Base-by-base conservation (phyloP, 2,113 vertebrate species). In the Otus sunia region DNA sequence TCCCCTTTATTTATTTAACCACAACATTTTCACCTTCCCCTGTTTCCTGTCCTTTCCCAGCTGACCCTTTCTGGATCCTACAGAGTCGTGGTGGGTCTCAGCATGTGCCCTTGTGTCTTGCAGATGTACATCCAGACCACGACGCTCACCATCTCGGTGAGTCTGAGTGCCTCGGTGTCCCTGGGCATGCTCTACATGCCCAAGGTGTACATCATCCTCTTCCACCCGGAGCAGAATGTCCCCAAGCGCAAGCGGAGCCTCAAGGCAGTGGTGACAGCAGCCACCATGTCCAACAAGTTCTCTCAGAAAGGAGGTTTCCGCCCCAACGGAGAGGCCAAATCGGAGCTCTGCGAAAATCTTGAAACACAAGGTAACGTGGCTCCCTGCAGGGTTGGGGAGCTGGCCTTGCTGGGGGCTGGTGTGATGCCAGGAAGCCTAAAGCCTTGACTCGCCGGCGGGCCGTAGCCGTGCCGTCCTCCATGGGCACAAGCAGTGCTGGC, bases 121-220 rank as follows among this genome's bases (percentile, higher is more conserved):
- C 98, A 99, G 99, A 98, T 99, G 98, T 99, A 99, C 95, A 99
- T 99, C 98, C 99, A 99, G 98, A 99, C 99, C 62, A 99, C 99
- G 67, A 99, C 99, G 43, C 98, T 99, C 98, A 99, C 99, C 85
- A 99, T 99, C 96, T 99, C 99, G 1, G 99, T 99, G 94, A 99
- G 99, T 98, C 98, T 99, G 97, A 99, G 99, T 97, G 99, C 99
- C 74, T 99, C 99, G 0, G 99, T 99, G 96, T 99, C 99, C 72
- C 98, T 99, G 97, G 99, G 99, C 95, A 99, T 99, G 99, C 99
- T 99, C 97, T 99, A 99, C 98, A 99, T 99, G 99, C 99, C 99
- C 78, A 99, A 99, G 98, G 99, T 99, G 97, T 99, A 99, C 96
- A 98, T 99, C 97, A 99, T 99, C 96, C 99, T 99, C 96, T 98